These are phyloP conservation scores for Conopomorpha cramerella DNA, from an alignment of 1,140 invertebrate species.

Conservation along the genomic window DNA sequence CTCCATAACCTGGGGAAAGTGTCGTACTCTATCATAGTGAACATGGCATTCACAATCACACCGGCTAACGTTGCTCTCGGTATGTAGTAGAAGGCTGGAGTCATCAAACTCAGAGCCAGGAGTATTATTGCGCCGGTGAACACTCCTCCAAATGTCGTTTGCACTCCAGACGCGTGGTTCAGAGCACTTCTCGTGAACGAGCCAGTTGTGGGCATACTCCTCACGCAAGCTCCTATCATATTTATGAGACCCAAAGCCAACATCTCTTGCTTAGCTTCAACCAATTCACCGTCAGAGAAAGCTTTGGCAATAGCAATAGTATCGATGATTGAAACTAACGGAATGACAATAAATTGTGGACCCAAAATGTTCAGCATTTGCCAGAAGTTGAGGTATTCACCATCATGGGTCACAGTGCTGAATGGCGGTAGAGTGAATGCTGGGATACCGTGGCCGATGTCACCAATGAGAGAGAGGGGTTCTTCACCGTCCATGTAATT, in stretches of 20 bases:
- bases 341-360: slow-evolving; percentile 68
- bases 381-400: slow-evolving; percentile 59
- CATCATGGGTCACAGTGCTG: slow-evolving; percentile 56
- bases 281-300: slow-evolving; percentile 56
- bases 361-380: slow-evolving; percentile 68
- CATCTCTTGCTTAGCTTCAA: slow-evolving; percentile 85
- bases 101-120: slow-evolving; percentile 30
- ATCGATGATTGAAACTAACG: slow-evolving; percentile 80
- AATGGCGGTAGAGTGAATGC: slow-evolving; percentile 69
- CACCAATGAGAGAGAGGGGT: slow-evolving; percentile 65
- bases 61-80: slow-evolving; percentile 45
- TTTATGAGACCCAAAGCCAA: slow-evolving; percentile 82
- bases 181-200: slow-evolving; percentile 89
- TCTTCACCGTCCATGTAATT: slow-evolving; percentile 29
- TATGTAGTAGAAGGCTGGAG: slow-evolving; percentile 47
- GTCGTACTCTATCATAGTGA: slow-evolving; percentile 35
- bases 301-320: slow-evolving; percentile 83
- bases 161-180: slow-evolving; percentile 88
- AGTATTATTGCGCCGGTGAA: slow-evolving; percentile 55
- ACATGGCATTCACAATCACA: slow-evolving; percentile 47
- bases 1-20: slow-evolving; percentile 30
- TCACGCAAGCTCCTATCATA: slow-evolving; percentile 81
- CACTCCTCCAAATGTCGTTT: slow-evolving; percentile 82
- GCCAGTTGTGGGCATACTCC: slow-evolving; percentile 86
- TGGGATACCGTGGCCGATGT: slow-evolving; percentile 67